Percentiles rank a stretch among this genome's conserved stretches.
Evolutionary conservation across 2,888 invertebrate species (phyloP).

Genomic region (Quadroppia sp.): DNA sequence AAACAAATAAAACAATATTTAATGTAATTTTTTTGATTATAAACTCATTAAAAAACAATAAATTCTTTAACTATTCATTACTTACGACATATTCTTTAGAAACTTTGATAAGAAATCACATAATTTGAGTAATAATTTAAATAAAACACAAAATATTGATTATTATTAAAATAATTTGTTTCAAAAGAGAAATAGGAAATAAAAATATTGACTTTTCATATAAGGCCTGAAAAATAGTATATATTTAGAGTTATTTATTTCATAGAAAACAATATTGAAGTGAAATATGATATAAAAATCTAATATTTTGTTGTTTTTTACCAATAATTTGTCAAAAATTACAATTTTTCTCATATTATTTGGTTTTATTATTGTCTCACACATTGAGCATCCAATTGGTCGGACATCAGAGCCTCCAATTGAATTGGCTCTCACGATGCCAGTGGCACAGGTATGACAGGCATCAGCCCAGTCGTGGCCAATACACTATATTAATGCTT

Average conservation of each 20-base stretch:
- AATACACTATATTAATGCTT: not conserved
- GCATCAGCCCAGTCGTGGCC: not conserved
- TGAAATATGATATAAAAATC: not conserved
- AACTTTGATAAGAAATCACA: no score
- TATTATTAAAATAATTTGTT: no score
- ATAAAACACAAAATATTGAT: no score
- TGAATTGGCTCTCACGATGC: conserved; percentile 27
- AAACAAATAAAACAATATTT: no score
- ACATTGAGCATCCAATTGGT: conserved; percentile 21
- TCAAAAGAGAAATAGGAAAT: no score
- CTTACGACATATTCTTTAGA: not conserved
- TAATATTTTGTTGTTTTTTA: not conserved
- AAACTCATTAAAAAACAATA: not conserved
- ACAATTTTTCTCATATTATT: not conserved
- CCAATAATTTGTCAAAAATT: not conserved
- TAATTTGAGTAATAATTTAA: no score
- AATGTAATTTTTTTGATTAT: no score
- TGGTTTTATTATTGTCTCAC: conserved; percentile 6
- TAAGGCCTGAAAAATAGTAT: no score
- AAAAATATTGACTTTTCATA: no score
- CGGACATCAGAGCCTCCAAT: conserved; percentile 9
- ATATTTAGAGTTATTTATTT: no score
- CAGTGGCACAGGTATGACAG: conserved; percentile 26
- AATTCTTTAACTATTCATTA: not conserved
- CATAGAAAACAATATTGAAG: no score